Evolutionary conservation across 2,888 invertebrate species (phyloP), one percentile per base, ranked within the genome.

Genomic region (Oeneis ivallda): DNA sequence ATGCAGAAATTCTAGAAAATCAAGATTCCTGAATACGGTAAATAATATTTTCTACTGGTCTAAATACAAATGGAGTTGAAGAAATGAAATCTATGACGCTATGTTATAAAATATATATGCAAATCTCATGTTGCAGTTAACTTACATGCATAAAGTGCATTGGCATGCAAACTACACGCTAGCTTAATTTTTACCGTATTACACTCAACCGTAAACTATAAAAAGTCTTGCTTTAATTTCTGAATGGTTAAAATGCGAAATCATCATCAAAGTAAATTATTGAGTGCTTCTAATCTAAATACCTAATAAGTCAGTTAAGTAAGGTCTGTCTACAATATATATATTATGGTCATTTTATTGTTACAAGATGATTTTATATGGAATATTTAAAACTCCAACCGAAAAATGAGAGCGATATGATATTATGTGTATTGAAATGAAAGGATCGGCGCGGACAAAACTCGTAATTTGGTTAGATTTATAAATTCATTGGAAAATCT

Each of bases 131-230:
- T 58, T 32, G 32, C 45, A 58, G 45, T 58, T 47, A 58, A 15
- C 34, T 11, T 37, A 49, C 49, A 60, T 37, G 49, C 59, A 60
- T 1, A 13, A 17, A 39, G 11, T 34, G 49, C 47, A 49, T 59
- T 47, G 45, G 37, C 45, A 59, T 47, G 49, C 47, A 47, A 56
- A 49, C 15, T 47, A 37, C 59, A 60, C 59, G 59, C 59, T 19
- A 60, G 59, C 37, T 37, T 37, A 13, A 59, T 49, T 49, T 60
- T 49, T 15, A 59, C 59, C 49, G 37, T 39, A 26, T 26, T 26
- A 59, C 37, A 47, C 37, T 60, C 37, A 19, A 17, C 59, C 8
- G 17, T 45, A 5, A 37, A 49, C 32, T 37, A 34, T 34, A 47
- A 59, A 58, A 59, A 37, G 15, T 43, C 8, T 15, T 34, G 3